These are phyloP conservation scores for Microctenopoma stevenorrisi DNA, from an alignment of 2,797 vertebrate species.

Conservation along the genomic window DNA sequence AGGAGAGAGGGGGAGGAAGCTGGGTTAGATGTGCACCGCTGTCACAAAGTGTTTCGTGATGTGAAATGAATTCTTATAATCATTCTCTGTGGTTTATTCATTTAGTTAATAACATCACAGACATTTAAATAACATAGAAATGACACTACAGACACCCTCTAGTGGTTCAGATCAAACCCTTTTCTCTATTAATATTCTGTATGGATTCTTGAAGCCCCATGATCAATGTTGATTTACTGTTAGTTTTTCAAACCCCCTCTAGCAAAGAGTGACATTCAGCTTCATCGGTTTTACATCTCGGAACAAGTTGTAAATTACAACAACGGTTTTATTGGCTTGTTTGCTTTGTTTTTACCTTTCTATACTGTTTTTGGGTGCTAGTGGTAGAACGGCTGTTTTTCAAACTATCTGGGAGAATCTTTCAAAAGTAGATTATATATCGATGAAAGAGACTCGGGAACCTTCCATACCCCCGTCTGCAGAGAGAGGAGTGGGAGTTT, in stretches of 20 bases:
- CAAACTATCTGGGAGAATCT: neutral
- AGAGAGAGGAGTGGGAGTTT: conserved; percentile 1
- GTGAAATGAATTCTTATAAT: neutral
- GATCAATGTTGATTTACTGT: conserved; percentile 2
- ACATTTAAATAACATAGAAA: neutral
- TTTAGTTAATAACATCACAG: neutral
- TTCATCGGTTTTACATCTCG: neutral
- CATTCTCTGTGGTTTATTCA: neutral
- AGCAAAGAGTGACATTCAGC: neutral
- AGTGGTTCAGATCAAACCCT: conserved; percentile 13
- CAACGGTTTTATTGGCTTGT: neutral
- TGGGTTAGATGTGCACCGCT: conserved; percentile 21
- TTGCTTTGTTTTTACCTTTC: neutral
- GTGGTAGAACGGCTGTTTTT: neutral
- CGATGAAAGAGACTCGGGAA: neutral
- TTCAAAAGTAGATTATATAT: neutral
- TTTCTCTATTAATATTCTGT: conserved; percentile 18
- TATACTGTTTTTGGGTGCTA: neutral
- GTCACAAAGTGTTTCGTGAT: neutral
- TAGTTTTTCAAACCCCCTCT: conserved; percentile 7
- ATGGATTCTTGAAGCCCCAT: neutral
- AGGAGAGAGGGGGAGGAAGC: conserved; percentile 19
- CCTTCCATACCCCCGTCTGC: neutral
- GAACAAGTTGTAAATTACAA: neutral
- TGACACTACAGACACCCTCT: neutral